Evolutionary conservation across 2,797 vertebrate genomes (phyloP), one percentile per base, ranked within the genome.

Genomic region (Chelonia mydas): DNA sequence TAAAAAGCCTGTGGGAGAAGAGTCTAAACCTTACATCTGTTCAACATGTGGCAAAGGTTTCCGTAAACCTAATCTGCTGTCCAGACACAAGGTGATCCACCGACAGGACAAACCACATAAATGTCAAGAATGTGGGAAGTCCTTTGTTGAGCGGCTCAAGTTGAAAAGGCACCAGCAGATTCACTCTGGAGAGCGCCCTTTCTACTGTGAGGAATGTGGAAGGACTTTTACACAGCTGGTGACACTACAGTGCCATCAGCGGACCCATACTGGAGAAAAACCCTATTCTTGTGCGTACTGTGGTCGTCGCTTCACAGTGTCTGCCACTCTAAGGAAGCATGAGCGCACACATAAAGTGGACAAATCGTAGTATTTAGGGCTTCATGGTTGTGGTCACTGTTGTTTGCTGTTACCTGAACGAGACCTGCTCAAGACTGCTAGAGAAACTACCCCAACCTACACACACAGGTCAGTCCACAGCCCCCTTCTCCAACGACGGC

Each of bases 31-130:
- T 49, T 92, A 95, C 0, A 2, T 93, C 23, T 97, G 97, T 5
- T 41, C 84, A 0, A 88, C 82, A 0, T 98, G 97, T 0, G 87
- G 96, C 88, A 97, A 97, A 88, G 45, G 68, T 27, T 97, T 98
- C 0, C 74, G 90, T 17, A 97, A 97, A 72, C 81, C 95, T 27
- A 97, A 96, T 79, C 93, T 97, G 86, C 96, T 97, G 74, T 98
- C 96, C 90, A 98, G 97, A 83, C 96, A 97, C 95, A 97, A 96
- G 83, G 95, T 96, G 80, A 96, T 96, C 89, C 94, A 97, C 47
- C 59, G 88, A 11, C 87, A 97, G 19, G 95, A 97, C 50, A 98
- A 96, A 41, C 94, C 95, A 65, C 96, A 93, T 37, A 97, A 96
- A 74, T 98, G 96, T 77, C 89, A 97, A 86, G 95, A 97, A 12